These are phyloP conservation scores for Poliocrania exsul DNA, from an alignment of 2,797 vertebrate species.

Conservation along the genomic window DNA sequence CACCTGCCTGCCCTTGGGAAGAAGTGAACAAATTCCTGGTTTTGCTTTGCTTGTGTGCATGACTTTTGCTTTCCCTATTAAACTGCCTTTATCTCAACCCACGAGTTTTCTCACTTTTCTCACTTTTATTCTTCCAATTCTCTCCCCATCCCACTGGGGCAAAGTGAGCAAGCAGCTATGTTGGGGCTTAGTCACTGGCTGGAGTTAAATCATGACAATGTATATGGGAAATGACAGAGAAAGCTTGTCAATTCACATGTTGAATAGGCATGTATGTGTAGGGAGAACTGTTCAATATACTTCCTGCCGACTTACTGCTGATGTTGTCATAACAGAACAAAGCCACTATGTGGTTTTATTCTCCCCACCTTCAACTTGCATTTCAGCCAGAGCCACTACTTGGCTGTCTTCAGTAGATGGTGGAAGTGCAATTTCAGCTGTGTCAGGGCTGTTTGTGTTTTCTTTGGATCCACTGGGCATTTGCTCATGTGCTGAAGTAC, in stretches of 20 bases:
- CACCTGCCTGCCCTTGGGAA: not conserved
- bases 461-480: not conserved
- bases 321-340: not conserved
- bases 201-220: not conserved
- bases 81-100: not conserved
- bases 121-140: not conserved
- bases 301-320: not conserved
- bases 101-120: not conserved
- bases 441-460: not conserved
- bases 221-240: not conserved
- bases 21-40: not conserved
- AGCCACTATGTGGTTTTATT: fast-evolving
- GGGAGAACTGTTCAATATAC: not conserved
- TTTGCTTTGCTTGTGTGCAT: not conserved
- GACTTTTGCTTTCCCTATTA: not conserved
- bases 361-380: not conserved
- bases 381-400: not conserved
- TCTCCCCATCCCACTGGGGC: fast-evolving
- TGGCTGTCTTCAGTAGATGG: not conserved
- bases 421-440: not conserved
- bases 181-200: not conserved
- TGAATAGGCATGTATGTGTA: not conserved
- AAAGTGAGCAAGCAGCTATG: not conserved
- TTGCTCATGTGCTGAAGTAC: not conserved
- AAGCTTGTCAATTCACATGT: not conserved